Evolutionary conservation across 2,888 invertebrate genomes (phyloP).

Genomic region (Perizoma affinitatum): DNA sequence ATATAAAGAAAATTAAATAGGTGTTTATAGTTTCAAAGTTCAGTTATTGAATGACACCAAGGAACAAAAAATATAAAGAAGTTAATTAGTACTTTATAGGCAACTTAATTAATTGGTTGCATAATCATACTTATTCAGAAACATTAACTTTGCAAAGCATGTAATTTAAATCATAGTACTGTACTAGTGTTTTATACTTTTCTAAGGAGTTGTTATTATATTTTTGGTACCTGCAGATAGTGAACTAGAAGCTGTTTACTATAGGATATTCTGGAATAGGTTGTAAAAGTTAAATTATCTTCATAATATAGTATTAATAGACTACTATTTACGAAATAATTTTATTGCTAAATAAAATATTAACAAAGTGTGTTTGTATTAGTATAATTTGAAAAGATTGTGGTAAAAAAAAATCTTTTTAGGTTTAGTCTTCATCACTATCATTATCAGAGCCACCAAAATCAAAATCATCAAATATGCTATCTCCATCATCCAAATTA

Average conservation of each 20-base stretch:
- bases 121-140: no score
- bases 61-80: no score
- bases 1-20: no score
- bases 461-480: slow-evolving; percentile 46
- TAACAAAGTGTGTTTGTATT: slow-evolving; percentile 8
- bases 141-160: no score
- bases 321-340: slow-evolving; percentile 15
- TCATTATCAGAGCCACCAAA: slow-evolving; percentile 42
- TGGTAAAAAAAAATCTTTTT: neutral
- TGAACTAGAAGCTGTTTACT: slow-evolving; percentile 7
- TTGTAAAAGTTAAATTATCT: slow-evolving; percentile 15
- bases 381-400: neutral
- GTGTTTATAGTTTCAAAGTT: no score
- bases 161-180: no score
- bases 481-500: slow-evolving; percentile 51
- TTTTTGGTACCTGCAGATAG: slow-evolving; percentile 21
- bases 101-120: no score
- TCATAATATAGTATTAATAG: neutral
- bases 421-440: neutral
- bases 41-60: no score
- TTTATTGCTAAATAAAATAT: slow-evolving; percentile 21
- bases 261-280: slow-evolving; percentile 8
- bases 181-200: slow-evolving; percentile 29
- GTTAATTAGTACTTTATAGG: no score
- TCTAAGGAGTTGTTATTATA: slow-evolving; percentile 16